phyloP scores from a whole-genome alignment of 2,797 vertebrate genomes.

The Siniperca undulata region DNA sequence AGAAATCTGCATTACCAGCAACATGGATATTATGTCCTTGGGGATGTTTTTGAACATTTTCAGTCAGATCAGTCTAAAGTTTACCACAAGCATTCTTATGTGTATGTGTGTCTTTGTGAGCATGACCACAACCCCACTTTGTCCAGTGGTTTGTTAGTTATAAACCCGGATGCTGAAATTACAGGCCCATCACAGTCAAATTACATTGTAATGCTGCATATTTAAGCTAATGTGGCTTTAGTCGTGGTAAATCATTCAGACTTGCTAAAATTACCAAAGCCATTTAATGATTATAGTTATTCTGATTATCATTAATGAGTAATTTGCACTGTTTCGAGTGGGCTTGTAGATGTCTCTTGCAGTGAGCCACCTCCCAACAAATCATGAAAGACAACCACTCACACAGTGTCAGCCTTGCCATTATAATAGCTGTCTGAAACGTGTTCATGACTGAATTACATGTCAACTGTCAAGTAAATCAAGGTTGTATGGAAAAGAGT shows the following conservation, averaged over 20 bases:
- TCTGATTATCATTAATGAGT: slow-evolving; percentile 1
- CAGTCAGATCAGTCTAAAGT: background rate
- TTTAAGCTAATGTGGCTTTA: background rate
- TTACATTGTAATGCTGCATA: background rate
- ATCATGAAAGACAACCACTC: slow-evolving; percentile 17
- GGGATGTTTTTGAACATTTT: background rate
- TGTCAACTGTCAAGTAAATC: slow-evolving; percentile 7
- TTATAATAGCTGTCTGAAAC: background rate
- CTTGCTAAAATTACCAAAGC: background rate
- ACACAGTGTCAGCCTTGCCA: background rate
- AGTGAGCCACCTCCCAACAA: slow-evolving; percentile 1
- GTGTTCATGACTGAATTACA: slow-evolving; percentile 10
- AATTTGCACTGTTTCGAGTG: background rate
- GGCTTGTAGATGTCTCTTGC: background rate
- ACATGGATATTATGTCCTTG: slow-evolving; percentile 24
- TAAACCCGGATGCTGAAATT: background rate
- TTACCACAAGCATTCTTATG: background rate
- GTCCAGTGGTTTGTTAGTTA: background rate
- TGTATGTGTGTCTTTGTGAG: background rate
- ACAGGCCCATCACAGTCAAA: background rate
- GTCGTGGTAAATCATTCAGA: background rate
- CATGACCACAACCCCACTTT: background rate
- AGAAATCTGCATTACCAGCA: slow-evolving; percentile 20
- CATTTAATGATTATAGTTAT: background rate
- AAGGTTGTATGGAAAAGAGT: background rate